Base-by-base conservation (phyloP, 2,113 vertebrate species). In the Turnix velox region DNA sequence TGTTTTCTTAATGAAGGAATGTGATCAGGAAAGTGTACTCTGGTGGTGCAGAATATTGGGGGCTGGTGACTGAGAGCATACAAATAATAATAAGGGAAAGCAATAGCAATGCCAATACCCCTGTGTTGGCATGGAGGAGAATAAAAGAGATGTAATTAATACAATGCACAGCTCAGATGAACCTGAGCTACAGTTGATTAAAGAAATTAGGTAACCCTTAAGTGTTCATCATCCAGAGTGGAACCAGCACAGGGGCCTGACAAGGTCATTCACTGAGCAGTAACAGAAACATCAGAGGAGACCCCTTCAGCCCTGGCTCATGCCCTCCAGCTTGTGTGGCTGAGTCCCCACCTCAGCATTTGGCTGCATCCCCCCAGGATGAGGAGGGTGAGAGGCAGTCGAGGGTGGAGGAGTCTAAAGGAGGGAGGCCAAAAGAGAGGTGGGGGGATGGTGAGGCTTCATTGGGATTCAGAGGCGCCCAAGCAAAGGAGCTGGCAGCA, bases 1-100 rank as follows among this genome's bases (percentile, higher is more conserved):
- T 93, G 86, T 76, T 92, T 92, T 45, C 84, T 57, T 94, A 92
- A 91, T 89, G 92, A 94, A 93, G 88, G 87, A 57, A 89, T 49
- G 87, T 48, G 92, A 87, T 90, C 66, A 84, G 84, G 66, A 89
- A 73, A 75, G 77, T 15, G 54, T 78, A 15, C 65, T 90, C 84
- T 54, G 0, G 2, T 79, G 84, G 69, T 48, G 19, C 24, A 61
- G 77, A 77, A 69, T 72, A 84, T 84, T 40, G 82, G 69, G 62
- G 67, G 45, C 73, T 72, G 46, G 58, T 74, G 85, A n/a, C 61
- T 33, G 59, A 5, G 9, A 88, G 80, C 84, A 58, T 39, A 12
- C 52, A 84, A 82, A 87, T 74, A 84, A 89, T 92, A 65, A 80
- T 54, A 87, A 43, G 80, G 57, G 78, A 79, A 82, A 84, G 81